Conservation (phyloP, 2,113 vertebrate species). For the Esox niger region DNA sequence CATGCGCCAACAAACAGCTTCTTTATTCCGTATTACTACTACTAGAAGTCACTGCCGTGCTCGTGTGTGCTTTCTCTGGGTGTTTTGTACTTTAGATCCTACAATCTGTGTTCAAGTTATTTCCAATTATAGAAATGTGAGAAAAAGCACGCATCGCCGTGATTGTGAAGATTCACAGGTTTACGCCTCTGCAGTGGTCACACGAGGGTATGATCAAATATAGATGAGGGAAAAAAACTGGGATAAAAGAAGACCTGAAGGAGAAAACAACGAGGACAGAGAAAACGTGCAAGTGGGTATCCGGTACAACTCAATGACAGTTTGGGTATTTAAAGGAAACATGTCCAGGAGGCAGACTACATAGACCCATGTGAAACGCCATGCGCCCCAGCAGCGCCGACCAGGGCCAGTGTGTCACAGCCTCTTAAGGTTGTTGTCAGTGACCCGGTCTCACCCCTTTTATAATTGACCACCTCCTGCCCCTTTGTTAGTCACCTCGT, state of each 20-base stretch:
- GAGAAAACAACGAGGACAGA: not conserved
- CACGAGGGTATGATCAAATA: too few relatives aligned
- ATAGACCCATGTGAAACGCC: constrained; percentile 20
- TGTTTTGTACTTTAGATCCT: too few relatives aligned
- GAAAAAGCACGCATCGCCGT: too few relatives aligned
- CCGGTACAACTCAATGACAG: constrained; percentile 25
- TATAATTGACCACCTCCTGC: constrained; percentile 11
- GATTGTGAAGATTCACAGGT: too few relatives aligned
- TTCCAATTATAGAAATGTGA: too few relatives aligned
- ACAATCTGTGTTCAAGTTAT: too few relatives aligned
- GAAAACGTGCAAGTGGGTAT: not conserved
- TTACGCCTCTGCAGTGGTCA: too few relatives aligned
- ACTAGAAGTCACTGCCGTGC: too few relatives aligned
- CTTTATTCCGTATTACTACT: not conserved
- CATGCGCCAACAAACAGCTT: not conserved
- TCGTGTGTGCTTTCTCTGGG: too few relatives aligned
- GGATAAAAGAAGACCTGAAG: too few relatives aligned
- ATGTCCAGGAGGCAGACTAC: constrained; percentile 36
- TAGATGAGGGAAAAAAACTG: too few relatives aligned
- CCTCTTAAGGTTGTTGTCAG: constrained; percentile 32
- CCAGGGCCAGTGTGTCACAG: constrained; percentile 44
- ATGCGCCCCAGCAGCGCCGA: constrained; percentile 33
- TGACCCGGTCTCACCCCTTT: constrained; percentile 35
- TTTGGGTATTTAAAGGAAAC: constrained; percentile 37
- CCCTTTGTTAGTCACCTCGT: constrained; percentile 19